These are phyloP conservation scores for Proisotoma minuta DNA, from an alignment of 2,888 invertebrate species.

Conservation along the genomic window DNA sequence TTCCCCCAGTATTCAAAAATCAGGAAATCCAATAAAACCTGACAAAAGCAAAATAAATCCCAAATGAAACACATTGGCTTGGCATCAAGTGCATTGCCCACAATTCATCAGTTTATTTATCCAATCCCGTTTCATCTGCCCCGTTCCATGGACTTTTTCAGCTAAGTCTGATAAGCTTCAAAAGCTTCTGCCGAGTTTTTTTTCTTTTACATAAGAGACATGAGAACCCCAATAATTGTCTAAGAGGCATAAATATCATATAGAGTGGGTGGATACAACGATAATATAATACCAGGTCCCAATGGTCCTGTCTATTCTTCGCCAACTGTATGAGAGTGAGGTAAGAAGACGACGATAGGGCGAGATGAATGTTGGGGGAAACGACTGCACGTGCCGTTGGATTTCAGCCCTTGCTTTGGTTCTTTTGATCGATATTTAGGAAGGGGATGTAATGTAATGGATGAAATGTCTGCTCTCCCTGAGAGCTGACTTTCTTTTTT, in stretches of 20 bases:
- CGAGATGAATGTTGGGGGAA: neutral
- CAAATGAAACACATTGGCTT: no score
- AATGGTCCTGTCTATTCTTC: no score
- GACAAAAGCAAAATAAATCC: no score
- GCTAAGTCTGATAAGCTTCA: no score
- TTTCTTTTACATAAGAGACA: neutral
- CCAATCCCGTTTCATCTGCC: no score
- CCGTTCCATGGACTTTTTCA: no score
- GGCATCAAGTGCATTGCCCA: no score
- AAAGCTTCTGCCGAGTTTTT: neutral
- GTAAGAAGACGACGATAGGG: neutral
- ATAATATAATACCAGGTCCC: no score
- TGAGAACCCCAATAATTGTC: neutral
- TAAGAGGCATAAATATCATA: neutral
- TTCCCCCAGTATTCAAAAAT: no score
- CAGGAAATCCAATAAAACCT: no score
- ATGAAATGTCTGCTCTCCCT: neutral
- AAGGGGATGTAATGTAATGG: neutral
- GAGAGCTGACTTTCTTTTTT: constrained; percentile 1
- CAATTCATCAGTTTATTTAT: no score
- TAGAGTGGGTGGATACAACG: neutral
- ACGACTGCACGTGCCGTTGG: neutral
- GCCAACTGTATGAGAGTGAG: neutral
- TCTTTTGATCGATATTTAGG: neutral
- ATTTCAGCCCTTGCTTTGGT: neutral